Conservation (phyloP, 2,113 vertebrate species). For the Cyanoramphus novaezelandiae region DNA sequence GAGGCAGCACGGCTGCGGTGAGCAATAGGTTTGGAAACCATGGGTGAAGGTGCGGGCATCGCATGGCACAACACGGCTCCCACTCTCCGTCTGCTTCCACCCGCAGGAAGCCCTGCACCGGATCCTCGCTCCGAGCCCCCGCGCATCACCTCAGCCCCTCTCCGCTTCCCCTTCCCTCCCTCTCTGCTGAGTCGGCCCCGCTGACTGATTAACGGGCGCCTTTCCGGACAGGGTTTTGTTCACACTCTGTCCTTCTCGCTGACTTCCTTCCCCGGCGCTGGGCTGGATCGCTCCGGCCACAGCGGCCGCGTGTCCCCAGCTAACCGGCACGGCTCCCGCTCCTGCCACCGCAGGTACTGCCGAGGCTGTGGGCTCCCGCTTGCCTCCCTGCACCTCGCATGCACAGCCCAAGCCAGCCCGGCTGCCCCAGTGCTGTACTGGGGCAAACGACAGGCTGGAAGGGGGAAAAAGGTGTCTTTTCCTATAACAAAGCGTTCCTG, state of each 20-base stretch:
- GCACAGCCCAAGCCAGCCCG: background rate
- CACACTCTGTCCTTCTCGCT: slow-evolving; percentile 19
- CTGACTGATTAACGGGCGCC: slow-evolving; percentile 24
- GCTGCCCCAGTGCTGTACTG: background rate
- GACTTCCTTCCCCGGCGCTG: background rate
- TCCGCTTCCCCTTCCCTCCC: slow-evolving; percentile 36
- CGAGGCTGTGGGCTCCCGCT: fast-evolving
- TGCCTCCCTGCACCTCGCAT: background rate
- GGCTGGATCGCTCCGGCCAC: background rate
- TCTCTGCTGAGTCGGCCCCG: background rate
- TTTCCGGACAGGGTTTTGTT: background rate
- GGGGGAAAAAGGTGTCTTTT: background rate
- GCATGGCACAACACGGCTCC: background rate
- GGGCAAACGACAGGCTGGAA: background rate
- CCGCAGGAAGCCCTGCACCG: slow-evolving; percentile 38
- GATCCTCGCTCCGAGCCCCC: background rate
- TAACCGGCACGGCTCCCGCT: background rate
- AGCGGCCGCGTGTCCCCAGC: background rate
- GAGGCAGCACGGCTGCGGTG: fast-evolving
- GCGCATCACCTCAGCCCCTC: background rate
- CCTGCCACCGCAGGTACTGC: background rate
- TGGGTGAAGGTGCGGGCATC: background rate
- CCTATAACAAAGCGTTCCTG: background rate
- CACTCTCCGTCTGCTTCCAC: background rate
- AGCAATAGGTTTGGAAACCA: background rate